phyloP scores from a whole-genome alignment of 2,113 vertebrate genomes.

The Saguinus imperator region DNA sequence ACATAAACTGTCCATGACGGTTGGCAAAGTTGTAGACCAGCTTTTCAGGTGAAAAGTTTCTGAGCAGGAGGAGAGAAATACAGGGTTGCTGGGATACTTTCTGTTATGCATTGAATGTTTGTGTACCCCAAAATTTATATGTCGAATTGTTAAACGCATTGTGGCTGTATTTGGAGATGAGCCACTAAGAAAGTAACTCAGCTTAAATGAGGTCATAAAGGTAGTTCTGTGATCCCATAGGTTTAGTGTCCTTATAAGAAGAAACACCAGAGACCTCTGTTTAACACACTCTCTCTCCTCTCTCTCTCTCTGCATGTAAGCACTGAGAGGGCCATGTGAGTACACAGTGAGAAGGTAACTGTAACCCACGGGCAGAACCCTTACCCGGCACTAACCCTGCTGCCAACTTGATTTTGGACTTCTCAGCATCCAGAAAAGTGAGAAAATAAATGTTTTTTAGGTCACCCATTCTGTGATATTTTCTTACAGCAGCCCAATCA shows the following conservation, averaged over 20 bases:
- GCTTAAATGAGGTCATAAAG: neutral
- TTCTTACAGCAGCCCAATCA: neutral
- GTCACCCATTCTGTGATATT: neutral
- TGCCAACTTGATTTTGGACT: neutral
- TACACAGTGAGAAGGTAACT: neutral
- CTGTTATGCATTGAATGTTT: neutral
- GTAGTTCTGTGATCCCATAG: neutral
- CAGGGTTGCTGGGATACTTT: neutral
- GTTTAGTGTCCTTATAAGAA: neutral
- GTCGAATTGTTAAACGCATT: neutral
- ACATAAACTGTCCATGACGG: neutral
- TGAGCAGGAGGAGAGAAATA: neutral
- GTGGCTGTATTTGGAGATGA: neutral
- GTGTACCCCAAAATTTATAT: neutral
- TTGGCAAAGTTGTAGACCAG: neutral
- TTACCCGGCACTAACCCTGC: neutral
- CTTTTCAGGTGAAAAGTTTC: neutral
- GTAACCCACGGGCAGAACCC: neutral
- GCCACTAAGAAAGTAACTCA: neutral
- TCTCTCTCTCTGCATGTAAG: neutral
- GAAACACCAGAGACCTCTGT: neutral
- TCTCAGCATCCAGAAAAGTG: neutral
- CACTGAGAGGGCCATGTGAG: neutral
- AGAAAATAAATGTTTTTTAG: neutral
- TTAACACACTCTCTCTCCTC: neutral